A percentile compares a stretch with the other conserved stretches of the same genome.
Conservation (phyloP, 2,888 invertebrate genomes). For the Nemoura dubitans region DNA sequence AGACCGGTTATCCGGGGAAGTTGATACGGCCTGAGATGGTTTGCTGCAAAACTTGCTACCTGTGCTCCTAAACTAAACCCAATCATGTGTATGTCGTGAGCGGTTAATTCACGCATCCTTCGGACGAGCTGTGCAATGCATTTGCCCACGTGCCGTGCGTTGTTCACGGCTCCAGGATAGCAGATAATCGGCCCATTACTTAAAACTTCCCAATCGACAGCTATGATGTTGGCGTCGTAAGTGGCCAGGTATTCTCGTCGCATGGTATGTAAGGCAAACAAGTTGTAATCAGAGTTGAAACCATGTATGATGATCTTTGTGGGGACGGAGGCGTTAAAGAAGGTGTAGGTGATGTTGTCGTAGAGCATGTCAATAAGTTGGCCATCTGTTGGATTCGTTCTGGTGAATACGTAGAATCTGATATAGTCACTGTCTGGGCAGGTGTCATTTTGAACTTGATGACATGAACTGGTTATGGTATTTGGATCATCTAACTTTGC, state of each 20-base stretch:
- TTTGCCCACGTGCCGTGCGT: neutral
- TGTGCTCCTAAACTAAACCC: neutral
- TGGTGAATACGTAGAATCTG: neutral
- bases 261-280: conserved; percentile 8
- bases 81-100: neutral
- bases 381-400: neutral
- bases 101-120: neutral
- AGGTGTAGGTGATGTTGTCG: conserved; percentile 29
- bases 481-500: too few relatives aligned
- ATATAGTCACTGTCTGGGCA: conserved; percentile 14
- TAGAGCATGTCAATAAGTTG: conserved; percentile 21
- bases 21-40: neutral
- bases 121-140: neutral
- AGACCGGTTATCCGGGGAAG: conserved; percentile 54
- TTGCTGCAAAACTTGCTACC: neutral
- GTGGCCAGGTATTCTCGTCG: neutral
- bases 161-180: neutral
- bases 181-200: neutral
- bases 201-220: neutral
- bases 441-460: neutral
- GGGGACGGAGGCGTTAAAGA: conserved; percentile 43
- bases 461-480: neutral
- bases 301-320: conserved; percentile 43
- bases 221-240: conserved; percentile 1
- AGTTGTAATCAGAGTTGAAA: conserved; percentile 28